phyloP scores from a whole-genome alignment of 2,888 invertebrate species.

The Thecophora atra region DNA sequence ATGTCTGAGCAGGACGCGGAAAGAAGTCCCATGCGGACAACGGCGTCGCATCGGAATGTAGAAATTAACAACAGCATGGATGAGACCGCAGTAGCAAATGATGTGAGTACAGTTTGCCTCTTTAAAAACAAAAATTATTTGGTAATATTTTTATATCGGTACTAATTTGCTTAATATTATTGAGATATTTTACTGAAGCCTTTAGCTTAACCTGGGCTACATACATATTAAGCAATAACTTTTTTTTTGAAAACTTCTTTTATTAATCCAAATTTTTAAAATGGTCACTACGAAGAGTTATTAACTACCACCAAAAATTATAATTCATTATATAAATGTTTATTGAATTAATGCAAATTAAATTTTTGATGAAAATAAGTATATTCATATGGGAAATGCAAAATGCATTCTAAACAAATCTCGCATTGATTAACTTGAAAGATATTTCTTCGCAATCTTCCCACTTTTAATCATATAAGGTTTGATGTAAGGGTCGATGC shows the following conservation, averaged over 20 bases:
- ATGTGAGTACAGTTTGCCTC: constrained; percentile 45
- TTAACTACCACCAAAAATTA: background rate
- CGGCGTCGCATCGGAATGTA: constrained; percentile 40
- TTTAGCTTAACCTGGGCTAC: too few species aligned
- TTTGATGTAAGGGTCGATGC: background rate
- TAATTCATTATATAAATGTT: background rate
- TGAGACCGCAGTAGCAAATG: constrained; percentile 43
- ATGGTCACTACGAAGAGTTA: background rate
- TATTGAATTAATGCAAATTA: background rate
- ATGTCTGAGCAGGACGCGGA: constrained; percentile 44
- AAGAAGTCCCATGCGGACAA: constrained; percentile 39
- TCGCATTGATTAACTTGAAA: too few species aligned
- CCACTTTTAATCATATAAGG: background rate
- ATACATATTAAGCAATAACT: too few species aligned
- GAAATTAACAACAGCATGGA: constrained; percentile 39
- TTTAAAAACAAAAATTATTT: background rate
- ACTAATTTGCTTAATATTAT: background rate
- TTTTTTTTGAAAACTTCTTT: background rate
- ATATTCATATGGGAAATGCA: background rate
- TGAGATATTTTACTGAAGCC: too few species aligned
- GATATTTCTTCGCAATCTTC: background rate
- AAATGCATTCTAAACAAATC: too few species aligned
- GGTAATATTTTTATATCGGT: background rate
- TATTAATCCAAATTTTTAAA: background rate
- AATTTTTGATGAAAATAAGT: background rate